A percentile compares a stretch with the other conserved stretches of the same genome.
phyloP scores from a whole-genome alignment of 2,888 invertebrate species.

The Nesidiocoris tenuis region DNA sequence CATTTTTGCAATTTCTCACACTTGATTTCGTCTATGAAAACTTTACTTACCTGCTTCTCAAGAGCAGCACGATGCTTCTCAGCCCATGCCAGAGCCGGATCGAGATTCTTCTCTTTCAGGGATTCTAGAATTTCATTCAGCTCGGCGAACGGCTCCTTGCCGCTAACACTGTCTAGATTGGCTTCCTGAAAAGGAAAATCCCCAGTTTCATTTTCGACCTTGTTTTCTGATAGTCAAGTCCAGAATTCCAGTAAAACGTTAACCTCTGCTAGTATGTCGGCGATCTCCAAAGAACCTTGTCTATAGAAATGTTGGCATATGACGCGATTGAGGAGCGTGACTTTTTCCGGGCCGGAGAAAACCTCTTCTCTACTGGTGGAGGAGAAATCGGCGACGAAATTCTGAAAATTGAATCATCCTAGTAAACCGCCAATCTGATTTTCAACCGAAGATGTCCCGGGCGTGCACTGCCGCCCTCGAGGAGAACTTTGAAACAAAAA shows the following conservation, averaged over 20 bases:
- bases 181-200: slow-evolving; percentile 65
- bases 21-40: too few relatives aligned
- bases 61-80: slow-evolving; percentile 71
- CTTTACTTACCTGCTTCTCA: slow-evolving; percentile 61
- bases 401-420: slow-evolving; percentile 59
- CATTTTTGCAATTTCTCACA: too few relatives aligned
- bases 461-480: too few relatives aligned
- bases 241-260: slow-evolving; percentile 36
- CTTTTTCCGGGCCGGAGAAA: slow-evolving; percentile 69
- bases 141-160: slow-evolving; percentile 76
- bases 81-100: slow-evolving; percentile 86
- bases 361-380: slow-evolving; percentile 83
- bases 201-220: too few relatives aligned
- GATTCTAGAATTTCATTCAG: slow-evolving; percentile 86
- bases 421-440: too few relatives aligned
- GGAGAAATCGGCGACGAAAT: slow-evolving; percentile 88
- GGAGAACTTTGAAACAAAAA: too few relatives aligned
- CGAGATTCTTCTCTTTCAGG: slow-evolving; percentile 75
- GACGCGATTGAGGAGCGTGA: slow-evolving; percentile 76
- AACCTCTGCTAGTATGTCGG: slow-evolving; percentile 73
- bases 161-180: slow-evolving; percentile 63
- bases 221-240: too few relatives aligned
- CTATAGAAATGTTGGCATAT: slow-evolving; percentile 94
- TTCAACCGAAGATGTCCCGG: too few relatives aligned
- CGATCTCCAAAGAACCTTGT: slow-evolving; percentile 91